These are phyloP conservation scores for Neodontobutis hainanensis DNA, from an alignment of 2,113 vertebrate genomes.

Conservation along the genomic window DNA sequence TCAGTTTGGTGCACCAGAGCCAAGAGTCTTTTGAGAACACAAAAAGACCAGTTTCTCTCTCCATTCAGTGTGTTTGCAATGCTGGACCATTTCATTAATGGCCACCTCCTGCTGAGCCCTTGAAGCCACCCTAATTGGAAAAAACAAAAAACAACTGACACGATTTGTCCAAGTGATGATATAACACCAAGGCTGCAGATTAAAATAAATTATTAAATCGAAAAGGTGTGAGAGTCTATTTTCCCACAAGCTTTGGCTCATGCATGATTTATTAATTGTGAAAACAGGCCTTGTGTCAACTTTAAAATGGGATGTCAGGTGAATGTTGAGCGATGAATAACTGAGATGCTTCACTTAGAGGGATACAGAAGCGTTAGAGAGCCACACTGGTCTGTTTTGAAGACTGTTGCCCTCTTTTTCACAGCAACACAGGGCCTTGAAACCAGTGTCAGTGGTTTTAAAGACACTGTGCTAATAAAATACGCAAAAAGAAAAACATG, in stretches of 20 bases:
- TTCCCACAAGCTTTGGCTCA: neutral
- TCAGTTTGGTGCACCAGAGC: neutral
- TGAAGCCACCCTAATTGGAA: conserved; percentile 9
- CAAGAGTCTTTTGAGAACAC: neutral
- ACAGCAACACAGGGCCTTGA: conserved; percentile 47
- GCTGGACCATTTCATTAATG: neutral
- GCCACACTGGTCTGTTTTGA: conserved; percentile 38
- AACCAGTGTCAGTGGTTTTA: conserved; percentile 52
- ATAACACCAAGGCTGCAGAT: neutral
- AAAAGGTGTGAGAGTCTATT: conserved; percentile 13
- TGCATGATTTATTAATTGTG: conserved; percentile 17
- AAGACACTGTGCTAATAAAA: conserved; percentile 52
- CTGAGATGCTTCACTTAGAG: conserved; percentile 15
- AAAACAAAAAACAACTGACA: conserved; percentile 8
- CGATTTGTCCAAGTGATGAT: conserved; percentile 1
- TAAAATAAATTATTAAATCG: conserved; percentile 13
- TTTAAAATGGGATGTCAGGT: conserved; percentile 31
- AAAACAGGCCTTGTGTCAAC: conserved; percentile 15
- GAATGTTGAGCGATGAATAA: conserved; percentile 20
- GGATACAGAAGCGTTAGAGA: conserved; percentile 10
- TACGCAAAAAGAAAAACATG: conserved; percentile 50
- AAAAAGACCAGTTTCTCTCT: neutral
- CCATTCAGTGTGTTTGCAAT: neutral
- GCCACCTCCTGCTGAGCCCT: neutral
- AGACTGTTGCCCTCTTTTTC: conserved; percentile 27